Conservation (phyloP, 35 echinoderm and acorn worm genomes). For the Eucidaris tribuloides region DNA sequence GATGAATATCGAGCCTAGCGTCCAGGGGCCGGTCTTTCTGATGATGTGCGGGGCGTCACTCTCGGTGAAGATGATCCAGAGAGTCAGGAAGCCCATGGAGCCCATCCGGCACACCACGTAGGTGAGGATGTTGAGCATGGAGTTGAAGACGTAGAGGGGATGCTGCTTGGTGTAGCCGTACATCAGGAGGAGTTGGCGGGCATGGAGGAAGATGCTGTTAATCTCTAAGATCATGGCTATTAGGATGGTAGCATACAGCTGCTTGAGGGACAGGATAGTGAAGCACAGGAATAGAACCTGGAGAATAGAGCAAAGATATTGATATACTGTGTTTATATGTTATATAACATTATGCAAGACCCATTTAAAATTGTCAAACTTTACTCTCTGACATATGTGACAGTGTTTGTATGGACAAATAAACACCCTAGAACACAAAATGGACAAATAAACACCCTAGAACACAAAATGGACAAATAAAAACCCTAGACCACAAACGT, state of each 20-base stretch:
- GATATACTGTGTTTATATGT: too few species aligned
- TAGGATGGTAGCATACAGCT: conserved; percentile 37
- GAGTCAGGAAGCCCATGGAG: conserved; percentile 3
- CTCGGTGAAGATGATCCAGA: not conserved
- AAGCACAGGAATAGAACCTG: conserved; percentile 23
- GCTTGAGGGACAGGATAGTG: conserved; percentile 9
- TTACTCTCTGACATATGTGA: too few species aligned
- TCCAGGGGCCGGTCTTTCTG: not conserved
- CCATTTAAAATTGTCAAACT: too few species aligned
- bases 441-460: too few species aligned
- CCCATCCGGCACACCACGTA: conserved; percentile 52
- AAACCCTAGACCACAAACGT: too few species aligned
- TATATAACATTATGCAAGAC: too few species aligned
- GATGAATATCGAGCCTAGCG: not conserved
- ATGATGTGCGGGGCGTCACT: not conserved
- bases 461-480: too few species aligned
- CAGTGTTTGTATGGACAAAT: too few species aligned
- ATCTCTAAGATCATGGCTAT: conserved; percentile 61
- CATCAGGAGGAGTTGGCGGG: conserved; percentile 79
- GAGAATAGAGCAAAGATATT: too few species aligned
- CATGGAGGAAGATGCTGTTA: conserved; percentile 87
- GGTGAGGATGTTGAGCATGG: conserved; percentile 55
- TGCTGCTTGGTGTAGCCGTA: conserved; percentile 47
- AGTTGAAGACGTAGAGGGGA: conserved; percentile 40
- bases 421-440: too few species aligned